Evolutionary conservation across 2,113 vertebrate species (phyloP).

Genomic region (Amphiprion percula): DNA sequence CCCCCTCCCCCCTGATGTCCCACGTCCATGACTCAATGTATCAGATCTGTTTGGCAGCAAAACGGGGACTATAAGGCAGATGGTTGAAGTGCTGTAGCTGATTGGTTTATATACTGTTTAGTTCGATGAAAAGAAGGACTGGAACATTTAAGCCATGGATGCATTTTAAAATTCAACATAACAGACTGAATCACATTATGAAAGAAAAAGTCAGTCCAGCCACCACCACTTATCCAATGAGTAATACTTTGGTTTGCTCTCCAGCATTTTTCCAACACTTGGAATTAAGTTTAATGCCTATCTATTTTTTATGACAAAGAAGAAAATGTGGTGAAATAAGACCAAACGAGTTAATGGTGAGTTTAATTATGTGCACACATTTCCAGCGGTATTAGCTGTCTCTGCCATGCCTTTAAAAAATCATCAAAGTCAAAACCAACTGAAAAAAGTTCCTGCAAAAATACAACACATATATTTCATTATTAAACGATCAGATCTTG

Average conservation of each 20-base stretch:
- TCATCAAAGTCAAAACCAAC: slow-evolving; percentile 45
- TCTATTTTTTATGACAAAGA: slow-evolving; percentile 18
- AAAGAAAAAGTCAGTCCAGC: slow-evolving; percentile 17
- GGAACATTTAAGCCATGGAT: not conserved
- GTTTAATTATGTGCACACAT: slow-evolving; percentile 42
- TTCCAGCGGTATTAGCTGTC: slow-evolving; percentile 32
- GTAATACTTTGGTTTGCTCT: slow-evolving; percentile 23
- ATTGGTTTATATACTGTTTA: no score
- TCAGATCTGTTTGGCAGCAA: no score
- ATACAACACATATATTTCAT: slow-evolving; percentile 38
- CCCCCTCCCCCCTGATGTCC: no score
- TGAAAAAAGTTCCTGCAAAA: slow-evolving; percentile 19
- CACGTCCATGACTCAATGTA: no score
- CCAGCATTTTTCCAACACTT: not conserved
- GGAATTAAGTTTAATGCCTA: slow-evolving; percentile 11
- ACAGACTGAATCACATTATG: not conserved
- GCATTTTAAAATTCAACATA: slow-evolving; percentile 25
- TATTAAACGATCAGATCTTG: slow-evolving; percentile 50
- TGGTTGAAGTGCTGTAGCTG: no score
- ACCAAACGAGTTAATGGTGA: slow-evolving; percentile 45
- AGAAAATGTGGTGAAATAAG: slow-evolving; percentile 38
- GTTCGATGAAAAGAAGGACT: no score
- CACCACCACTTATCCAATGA: not conserved
- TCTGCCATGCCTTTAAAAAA: slow-evolving; percentile 42
- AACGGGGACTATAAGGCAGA: no score